These are phyloP conservation scores for Melangyna quadrimaculata DNA, from an alignment of 2,888 invertebrate species.

Conservation along the genomic window DNA sequence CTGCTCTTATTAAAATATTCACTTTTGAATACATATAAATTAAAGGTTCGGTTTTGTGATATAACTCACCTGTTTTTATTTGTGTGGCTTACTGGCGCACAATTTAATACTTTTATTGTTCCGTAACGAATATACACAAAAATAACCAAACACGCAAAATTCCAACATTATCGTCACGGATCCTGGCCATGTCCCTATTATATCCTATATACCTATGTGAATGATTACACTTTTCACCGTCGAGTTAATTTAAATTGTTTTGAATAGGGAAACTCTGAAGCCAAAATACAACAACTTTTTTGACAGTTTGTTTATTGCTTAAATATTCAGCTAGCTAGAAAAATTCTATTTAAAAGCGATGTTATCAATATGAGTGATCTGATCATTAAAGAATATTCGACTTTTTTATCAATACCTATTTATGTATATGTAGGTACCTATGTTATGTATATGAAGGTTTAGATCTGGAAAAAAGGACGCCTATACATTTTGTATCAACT, in stretches of 20 bases:
- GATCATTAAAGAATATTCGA: background rate
- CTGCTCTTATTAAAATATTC: conserved; percentile 15
- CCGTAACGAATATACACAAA: conserved; percentile 56
- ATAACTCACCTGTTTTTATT: conserved; percentile 43
- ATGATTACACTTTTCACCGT: background rate
- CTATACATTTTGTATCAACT: too few species aligned
- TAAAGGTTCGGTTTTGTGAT: background rate
- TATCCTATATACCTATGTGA: background rate
- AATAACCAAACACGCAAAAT: conserved; percentile 50
- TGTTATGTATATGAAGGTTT: too few species aligned
- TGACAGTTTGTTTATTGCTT: background rate
- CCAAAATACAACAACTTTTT: background rate
- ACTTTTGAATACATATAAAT: background rate
- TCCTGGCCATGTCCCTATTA: conserved; percentile 40
- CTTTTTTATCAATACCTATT: too few species aligned
- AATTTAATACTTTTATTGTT: conserved; percentile 57
- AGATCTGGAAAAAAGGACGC: too few species aligned
- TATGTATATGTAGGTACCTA: too few species aligned
- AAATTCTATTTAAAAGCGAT: background rate
- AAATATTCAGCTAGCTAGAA: background rate
- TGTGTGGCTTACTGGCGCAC: conserved; percentile 60
- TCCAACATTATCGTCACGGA: conserved; percentile 57
- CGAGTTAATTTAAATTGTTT: background rate
- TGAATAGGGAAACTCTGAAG: background rate
- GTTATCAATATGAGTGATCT: background rate